Percentiles rank a stretch among this genome's conserved stretches.
These are phyloP conservation scores for Charadrius vociferus DNA, from an alignment of 2,113 vertebrate species.

Conservation along the genomic window DNA sequence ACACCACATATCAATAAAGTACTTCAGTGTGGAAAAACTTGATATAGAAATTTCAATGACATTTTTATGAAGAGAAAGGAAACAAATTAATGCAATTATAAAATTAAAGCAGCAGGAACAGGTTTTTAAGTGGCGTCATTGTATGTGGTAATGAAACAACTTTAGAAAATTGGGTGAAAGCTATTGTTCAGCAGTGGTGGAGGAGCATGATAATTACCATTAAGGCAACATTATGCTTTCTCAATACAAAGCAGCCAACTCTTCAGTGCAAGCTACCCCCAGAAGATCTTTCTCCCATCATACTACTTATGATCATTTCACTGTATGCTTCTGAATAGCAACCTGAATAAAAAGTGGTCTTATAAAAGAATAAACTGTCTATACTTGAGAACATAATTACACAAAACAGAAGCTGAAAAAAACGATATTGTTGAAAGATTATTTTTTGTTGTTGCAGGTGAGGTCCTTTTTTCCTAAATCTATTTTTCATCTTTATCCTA, in stretches of 20 bases:
- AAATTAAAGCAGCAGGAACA: conserved; percentile 54
- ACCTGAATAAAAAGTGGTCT: background rate
- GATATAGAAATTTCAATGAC: conserved; percentile 2
- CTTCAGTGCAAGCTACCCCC: background rate
- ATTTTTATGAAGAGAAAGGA: conserved; percentile 51
- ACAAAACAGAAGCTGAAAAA: background rate
- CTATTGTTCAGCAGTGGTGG: conserved; percentile 1
- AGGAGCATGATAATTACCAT: conserved; percentile 33
- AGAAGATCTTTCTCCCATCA: background rate
- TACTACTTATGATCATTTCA: background rate
- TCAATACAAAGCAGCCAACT: background rate
- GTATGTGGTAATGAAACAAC: conserved; percentile 30
- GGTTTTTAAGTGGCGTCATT: conserved; percentile 49
- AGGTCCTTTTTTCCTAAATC: background rate
- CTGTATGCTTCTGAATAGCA: background rate
- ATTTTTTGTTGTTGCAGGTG: background rate
- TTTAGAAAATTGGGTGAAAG: conserved; percentile 50
- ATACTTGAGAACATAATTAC: background rate
- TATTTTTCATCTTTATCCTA: background rate
- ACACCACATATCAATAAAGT: conserved; percentile 7
- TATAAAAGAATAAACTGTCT: background rate
- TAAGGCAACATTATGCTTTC: conserved; percentile 14
- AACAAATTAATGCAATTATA: conserved; percentile 40
- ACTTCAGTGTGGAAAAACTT: conserved; percentile 37
- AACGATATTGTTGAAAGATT: background rate